Percentiles rank a stretch among this genome's conserved stretches.
phyloP scores from a whole-genome alignment of 2,797 vertebrate genomes.

The Crax fasciolata region DNA sequence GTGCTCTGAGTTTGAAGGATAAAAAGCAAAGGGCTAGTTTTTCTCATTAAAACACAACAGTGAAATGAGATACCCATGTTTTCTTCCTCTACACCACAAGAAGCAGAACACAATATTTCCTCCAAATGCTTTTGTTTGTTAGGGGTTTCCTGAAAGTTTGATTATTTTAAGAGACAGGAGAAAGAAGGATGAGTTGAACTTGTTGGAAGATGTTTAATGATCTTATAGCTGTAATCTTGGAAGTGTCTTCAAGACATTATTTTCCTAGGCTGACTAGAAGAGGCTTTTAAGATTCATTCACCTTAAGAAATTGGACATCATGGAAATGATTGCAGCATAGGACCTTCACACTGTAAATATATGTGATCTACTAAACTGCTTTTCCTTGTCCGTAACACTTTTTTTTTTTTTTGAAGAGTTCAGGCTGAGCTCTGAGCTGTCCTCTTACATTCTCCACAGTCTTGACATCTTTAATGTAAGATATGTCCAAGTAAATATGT shows the following conservation, averaged over 20 bases:
- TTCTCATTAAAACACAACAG: slow-evolving; percentile 80
- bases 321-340: not conserved
- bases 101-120: slow-evolving; percentile 61
- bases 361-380: not conserved
- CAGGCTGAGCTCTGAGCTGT: not conserved
- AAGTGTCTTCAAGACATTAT: not conserved
- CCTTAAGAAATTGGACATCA: not conserved
- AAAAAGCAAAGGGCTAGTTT: slow-evolving; percentile 77
- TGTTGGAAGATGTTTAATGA: not conserved
- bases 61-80: slow-evolving; percentile 73
- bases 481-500: not conserved
- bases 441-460: not conserved
- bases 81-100: slow-evolving; percentile 64
- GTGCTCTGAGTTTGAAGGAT: slow-evolving; percentile 81
- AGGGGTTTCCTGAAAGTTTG: slow-evolving; percentile 44
- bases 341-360: not conserved
- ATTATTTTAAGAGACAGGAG: slow-evolving; percentile 42
- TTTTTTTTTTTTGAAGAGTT: not conserved
- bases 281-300: not conserved
- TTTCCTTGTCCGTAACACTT: not conserved
- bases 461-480: not conserved
- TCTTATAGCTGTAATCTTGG: not conserved
- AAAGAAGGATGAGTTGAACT: slow-evolving; percentile 9
- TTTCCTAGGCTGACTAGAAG: slow-evolving; percentile 5
- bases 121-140: slow-evolving; percentile 54